phyloP scores from a whole-genome alignment of 30 jellyfish, hydroid and myxozoan genomes.

The Hydra vulgaris region DNA sequence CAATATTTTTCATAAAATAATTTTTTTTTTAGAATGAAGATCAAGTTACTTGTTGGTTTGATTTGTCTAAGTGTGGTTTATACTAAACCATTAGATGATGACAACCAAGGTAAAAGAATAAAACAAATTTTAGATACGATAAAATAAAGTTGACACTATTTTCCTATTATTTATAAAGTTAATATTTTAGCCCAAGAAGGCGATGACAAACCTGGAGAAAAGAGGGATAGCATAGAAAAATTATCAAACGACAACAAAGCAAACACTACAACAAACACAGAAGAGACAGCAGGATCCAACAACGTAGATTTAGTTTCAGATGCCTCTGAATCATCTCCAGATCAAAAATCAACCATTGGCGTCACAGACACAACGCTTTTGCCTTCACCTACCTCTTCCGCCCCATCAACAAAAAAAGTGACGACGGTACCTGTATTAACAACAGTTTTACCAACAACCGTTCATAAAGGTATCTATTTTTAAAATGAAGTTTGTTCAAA shows the following conservation, averaged over 20 bases:
- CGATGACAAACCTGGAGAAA: too few relatives aligned
- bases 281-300: slow-evolving; percentile 10
- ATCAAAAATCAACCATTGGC: slow-evolving; percentile 16
- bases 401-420: slow-evolving; percentile 30
- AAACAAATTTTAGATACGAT: neutral
- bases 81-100: slow-evolving; percentile 51
- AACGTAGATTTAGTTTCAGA: neutral
- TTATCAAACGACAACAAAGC: slow-evolving; percentile 28
- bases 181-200: slow-evolving; percentile 57
- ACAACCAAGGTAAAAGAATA: slow-evolving; percentile 30
- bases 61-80: slow-evolving; percentile 14
- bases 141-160: too few relatives aligned
- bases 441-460: slow-evolving; percentile 17
- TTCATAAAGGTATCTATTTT: neutral
- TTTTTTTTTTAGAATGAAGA: slow-evolving; percentile 10
- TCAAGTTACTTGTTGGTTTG: slow-evolving; percentile 5
- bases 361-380: slow-evolving; percentile 6
- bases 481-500: too few relatives aligned
- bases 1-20: too few relatives aligned
- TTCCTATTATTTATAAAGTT: too few relatives aligned
- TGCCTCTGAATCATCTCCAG: neutral
- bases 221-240: slow-evolving; percentile 38
- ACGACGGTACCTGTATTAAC: slow-evolving; percentile 42
- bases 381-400: slow-evolving; percentile 26
- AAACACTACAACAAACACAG: slow-evolving; percentile 11